A percentile compares a stretch with the other conserved stretches of the same genome.
Conservation (phyloP, 2,888 invertebrate genomes). For the Pasiphila rectangulata region DNA sequence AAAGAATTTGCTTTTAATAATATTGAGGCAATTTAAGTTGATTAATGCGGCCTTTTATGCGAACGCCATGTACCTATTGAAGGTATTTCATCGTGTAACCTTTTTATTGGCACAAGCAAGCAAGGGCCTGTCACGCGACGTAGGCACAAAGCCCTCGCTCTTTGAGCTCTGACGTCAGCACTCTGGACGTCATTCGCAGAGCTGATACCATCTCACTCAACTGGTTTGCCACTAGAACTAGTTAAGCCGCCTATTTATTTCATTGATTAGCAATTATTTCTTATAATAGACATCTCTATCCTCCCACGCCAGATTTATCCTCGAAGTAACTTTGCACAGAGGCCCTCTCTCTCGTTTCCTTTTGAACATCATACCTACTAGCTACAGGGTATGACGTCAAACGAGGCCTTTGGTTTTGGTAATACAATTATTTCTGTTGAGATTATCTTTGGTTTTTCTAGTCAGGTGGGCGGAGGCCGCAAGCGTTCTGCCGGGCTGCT, state of each 20-base stretch:
- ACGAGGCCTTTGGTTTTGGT: slow-evolving; percentile 18
- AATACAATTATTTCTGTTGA: slow-evolving; percentile 10
- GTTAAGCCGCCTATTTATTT: not conserved
- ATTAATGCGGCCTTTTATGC: slow-evolving; percentile 18
- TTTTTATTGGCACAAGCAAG: slow-evolving; percentile 18
- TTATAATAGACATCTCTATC: slow-evolving; percentile 2
- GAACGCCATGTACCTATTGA: slow-evolving; percentile 5
- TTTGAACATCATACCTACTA: slow-evolving; percentile 18
- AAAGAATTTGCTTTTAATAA: slow-evolving; percentile 21
- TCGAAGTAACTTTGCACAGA: slow-evolving; percentile 15
- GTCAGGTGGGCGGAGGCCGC: slow-evolving; percentile 7
- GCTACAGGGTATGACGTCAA: slow-evolving; percentile 20
- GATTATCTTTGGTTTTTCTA: slow-evolving; percentile 4
- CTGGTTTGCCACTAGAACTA: slow-evolving; percentile 13
- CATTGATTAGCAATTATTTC: slow-evolving; percentile 5
- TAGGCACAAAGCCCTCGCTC: slow-evolving; percentile 28
- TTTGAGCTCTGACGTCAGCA: slow-evolving; percentile 39
- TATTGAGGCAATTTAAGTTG: slow-evolving; percentile 14
- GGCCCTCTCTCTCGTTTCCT: slow-evolving; percentile 17
- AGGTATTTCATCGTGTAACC: slow-evolving; percentile 16
- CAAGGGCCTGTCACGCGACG: slow-evolving; percentile 39
- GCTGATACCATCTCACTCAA: slow-evolving; percentile 21
- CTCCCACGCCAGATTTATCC: slow-evolving; percentile 18
- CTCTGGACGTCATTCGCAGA: slow-evolving; percentile 31
- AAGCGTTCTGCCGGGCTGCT: not conserved